Percentiles rank a stretch among this genome's conserved stretches.
phyloP scores from a whole-genome alignment of 2,113 vertebrate species.

The Etheostoma cragini region DNA sequence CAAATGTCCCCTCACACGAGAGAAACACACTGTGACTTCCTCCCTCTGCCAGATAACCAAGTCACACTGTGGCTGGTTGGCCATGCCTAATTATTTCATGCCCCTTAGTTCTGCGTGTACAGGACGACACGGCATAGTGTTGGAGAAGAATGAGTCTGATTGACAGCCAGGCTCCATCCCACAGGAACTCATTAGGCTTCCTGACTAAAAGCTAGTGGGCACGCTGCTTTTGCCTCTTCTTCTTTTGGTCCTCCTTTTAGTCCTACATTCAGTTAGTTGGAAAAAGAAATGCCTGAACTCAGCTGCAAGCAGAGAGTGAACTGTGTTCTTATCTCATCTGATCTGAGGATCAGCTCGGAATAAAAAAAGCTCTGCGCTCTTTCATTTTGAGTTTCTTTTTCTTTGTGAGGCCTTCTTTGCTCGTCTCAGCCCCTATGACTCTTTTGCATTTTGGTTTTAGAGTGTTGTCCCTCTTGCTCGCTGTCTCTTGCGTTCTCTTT shows the following conservation, averaged over 20 bases:
- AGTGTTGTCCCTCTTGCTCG: conserved; percentile 68
- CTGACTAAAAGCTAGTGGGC: conserved; percentile 88
- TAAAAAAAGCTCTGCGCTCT: conserved; percentile 62
- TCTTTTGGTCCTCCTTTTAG: conserved; percentile 83
- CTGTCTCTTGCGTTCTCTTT: conserved; percentile 67
- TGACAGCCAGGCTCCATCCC: conserved; percentile 85
- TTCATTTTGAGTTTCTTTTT: conserved; percentile 80
- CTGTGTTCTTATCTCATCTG: conserved; percentile 82
- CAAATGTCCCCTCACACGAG: conserved; percentile 41
- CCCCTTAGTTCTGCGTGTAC: conserved; percentile 82
- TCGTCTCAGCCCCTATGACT: conserved; percentile 69
- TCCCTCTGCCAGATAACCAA: conserved; percentile 57
- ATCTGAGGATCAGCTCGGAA: conserved; percentile 79
- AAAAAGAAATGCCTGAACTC: conserved; percentile 81
- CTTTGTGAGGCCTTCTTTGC: conserved; percentile 65
- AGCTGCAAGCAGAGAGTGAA: conserved; percentile 73
- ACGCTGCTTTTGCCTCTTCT: conserved; percentile 79
- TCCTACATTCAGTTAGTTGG: conserved; percentile 82
- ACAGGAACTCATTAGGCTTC: conserved; percentile 88
- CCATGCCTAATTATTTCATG: conserved; percentile 87
- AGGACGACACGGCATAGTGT: conserved; percentile 70
- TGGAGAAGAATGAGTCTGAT: conserved; percentile 80
- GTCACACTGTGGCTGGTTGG: conserved; percentile 69
- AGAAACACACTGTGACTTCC: conserved; percentile 60
- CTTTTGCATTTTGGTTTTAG: conserved; percentile 74